Evolutionary conservation across 2,113 vertebrate genomes (phyloP), one percentile per base, ranked within the genome.

Genomic region (Amblyornis subalaris): DNA sequence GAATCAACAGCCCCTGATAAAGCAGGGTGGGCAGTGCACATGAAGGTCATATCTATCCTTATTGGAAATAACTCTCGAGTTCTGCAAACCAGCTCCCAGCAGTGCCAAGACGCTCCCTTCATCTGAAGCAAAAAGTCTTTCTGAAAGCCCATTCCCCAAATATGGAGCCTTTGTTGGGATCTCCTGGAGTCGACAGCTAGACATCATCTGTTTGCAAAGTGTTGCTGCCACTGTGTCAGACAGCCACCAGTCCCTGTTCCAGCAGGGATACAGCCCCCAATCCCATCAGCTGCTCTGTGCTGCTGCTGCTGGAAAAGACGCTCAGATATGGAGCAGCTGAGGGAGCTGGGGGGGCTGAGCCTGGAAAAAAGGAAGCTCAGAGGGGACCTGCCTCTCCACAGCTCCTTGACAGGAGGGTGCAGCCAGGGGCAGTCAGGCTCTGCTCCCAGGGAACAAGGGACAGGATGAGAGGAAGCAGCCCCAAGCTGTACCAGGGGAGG

Each of bases 201-300:
- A 7, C n/a, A 18, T 0, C 2, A 26, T 3, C 36, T 53, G 25
- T 55, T 25, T 33, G 24, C 36, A 15, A 48, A 61, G 53, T 8
- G 21, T 35, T 67, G 36, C 12, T 74, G 24, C 44, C 51, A 31
- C 50, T 0, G 9, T 12, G 25, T 35, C 65, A 64, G 18, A 18
- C 14, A 16, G 25, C 8, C 5, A 23, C 8, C 4, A 15, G 11
- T 10, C n/a, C 18, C 75, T 45, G n/a, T 4, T 50, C 31, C 29
- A 48, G 60, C 38, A 45, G 25, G 6, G 25, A 66, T 4, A 14
- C 3, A 50, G 85, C 11, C 21, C 48, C 65, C 2, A 0, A 0
- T 15, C 36, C 31, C 33, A 6, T 18, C 36, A 72, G 44, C 40
- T 31, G 54, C 78, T 64, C 64, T 8, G 20, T 9, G 26, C 16